These are phyloP conservation scores for Microcebus jonahi DNA, from an alignment of 2,113 vertebrate species.

Conservation along the genomic window DNA sequence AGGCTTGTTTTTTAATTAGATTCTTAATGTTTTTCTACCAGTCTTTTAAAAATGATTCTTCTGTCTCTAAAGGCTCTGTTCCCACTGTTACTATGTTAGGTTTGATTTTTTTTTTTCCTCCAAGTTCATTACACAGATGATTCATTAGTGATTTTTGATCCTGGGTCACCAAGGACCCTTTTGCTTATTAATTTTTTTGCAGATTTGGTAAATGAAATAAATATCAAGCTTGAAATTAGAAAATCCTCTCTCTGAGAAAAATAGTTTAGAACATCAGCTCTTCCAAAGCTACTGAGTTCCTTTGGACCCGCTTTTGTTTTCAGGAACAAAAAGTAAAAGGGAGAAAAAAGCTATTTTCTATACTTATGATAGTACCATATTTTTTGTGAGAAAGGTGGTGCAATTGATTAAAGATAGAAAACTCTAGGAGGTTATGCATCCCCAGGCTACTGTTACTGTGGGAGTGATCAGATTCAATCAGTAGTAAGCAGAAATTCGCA, in stretches of 20 bases:
- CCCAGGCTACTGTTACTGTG: not conserved
- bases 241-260: not conserved
- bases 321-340: not conserved
- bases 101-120: not conserved
- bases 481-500: not conserved
- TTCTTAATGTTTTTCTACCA: not conserved
- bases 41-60: not conserved
- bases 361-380: not conserved
- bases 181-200: not conserved
- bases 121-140: slow-evolving; percentile 20
- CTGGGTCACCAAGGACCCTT: not conserved
- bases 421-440: not conserved
- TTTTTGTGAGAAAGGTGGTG: not conserved
- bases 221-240: not conserved
- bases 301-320: not conserved
- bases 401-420: not conserved
- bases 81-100: not conserved
- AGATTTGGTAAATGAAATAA: slow-evolving; percentile 9
- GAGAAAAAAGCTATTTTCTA: not conserved
- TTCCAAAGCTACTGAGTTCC: not conserved
- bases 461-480: not conserved
- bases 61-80: not conserved
- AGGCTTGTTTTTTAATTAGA: not conserved
- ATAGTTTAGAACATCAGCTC: not conserved
- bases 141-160: slow-evolving; percentile 3